These are phyloP conservation scores for Hypomecis punctinalis DNA, from an alignment of 2,888 invertebrate genomes.

Conservation along the genomic window DNA sequence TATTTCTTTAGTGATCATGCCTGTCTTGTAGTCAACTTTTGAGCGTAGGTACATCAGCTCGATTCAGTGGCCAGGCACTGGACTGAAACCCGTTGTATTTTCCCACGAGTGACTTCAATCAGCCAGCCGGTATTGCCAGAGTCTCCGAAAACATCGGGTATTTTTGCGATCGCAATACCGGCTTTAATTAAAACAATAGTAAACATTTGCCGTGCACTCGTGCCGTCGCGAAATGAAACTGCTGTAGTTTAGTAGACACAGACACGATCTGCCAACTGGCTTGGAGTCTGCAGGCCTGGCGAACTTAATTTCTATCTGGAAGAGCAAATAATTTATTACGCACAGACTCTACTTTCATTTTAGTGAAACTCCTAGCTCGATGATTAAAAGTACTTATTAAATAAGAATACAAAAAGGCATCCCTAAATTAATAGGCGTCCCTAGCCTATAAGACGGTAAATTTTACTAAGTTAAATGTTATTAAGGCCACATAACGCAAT, in stretches of 20 bases:
- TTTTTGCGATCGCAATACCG: constrained; percentile 59
- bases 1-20: no score
- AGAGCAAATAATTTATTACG: neutral
- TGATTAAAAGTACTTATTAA: no score
- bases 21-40: neutral
- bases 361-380: no score
- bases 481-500: neutral
- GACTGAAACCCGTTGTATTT: constrained; percentile 10
- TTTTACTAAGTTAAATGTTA: no score
- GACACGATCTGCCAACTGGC: neutral
- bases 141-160: constrained; percentile 42
- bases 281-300: neutral
- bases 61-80: neutral
- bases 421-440: no score
- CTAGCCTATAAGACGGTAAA: no score
- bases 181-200: constrained; percentile 65
- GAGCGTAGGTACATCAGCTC: neutral
- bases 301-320: neutral
- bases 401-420: no score
- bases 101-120: constrained; percentile 29
- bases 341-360: no score
- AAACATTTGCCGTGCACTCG: constrained; percentile 67
- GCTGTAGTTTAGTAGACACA: constrained; percentile 15
- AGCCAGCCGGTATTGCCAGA: constrained; percentile 21
- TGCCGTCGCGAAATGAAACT: constrained; percentile 49